Evolutionary conservation across 1,140 invertebrate species (phyloP).

Genomic region (Pogonomyrmex barbatus): DNA sequence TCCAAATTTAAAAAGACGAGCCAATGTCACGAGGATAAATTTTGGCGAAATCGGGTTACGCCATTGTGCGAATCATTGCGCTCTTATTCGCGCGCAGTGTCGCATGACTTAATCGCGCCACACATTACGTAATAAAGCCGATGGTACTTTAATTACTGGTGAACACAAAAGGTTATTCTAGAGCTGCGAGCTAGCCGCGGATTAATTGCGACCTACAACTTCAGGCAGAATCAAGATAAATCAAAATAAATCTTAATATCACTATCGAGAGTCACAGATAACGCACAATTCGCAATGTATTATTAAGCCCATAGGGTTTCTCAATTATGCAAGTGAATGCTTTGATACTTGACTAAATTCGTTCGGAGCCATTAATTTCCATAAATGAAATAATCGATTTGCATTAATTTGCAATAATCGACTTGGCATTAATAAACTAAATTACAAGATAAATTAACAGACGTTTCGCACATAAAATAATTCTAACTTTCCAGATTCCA

Average conservation of each 20-base stretch:
- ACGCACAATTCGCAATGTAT: background rate
- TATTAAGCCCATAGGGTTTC: background rate
- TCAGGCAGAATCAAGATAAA: conserved; percentile 31
- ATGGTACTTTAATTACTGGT: conserved; percentile 54
- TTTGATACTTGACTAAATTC: background rate
- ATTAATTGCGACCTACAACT: conserved; percentile 31
- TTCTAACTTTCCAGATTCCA: background rate
- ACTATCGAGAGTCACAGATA: conserved; percentile 8
- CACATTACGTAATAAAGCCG: conserved; percentile 60
- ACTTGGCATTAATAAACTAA: background rate
- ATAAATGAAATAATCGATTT: background rate
- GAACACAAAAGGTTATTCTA: conserved; percentile 53
- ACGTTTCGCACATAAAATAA: background rate
- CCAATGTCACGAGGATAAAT: background rate
- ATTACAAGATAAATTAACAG: background rate
- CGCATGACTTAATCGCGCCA: conserved; percentile 58
- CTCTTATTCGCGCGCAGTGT: conserved; percentile 18
- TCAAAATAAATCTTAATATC: conserved; percentile 43
- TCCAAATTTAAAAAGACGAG: too few species aligned
- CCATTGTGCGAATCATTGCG: conserved; percentile 49
- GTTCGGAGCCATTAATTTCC: background rate
- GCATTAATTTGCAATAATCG: background rate
- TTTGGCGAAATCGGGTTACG: conserved; percentile 35
- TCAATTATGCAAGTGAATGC: background rate
- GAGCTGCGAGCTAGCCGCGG: background rate